Conservation (phyloP, 2,113 vertebrate species). For the Tapirus terrestris region DNA sequence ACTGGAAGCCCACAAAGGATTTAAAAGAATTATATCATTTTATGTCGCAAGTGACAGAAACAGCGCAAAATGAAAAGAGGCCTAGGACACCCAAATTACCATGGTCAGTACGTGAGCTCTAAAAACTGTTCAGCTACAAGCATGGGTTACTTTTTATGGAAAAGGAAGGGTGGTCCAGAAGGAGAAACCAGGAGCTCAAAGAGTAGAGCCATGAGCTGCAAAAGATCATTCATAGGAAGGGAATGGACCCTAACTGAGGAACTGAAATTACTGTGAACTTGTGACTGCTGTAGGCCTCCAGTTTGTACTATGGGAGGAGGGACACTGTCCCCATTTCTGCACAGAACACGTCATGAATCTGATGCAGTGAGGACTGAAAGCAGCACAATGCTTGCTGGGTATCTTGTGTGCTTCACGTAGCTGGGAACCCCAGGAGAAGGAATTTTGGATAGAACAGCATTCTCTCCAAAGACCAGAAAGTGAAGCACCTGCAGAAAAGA, state of each 20-base stretch:
- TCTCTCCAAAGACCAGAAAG: neutral
- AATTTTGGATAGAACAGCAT: neutral
- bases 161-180: neutral
- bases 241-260: neutral
- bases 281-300: neutral
- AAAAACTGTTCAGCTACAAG: neutral
- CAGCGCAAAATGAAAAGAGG: neutral
- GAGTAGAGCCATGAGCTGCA: neutral
- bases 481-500: neutral
- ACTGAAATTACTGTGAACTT: neutral
- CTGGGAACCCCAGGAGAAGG: neutral
- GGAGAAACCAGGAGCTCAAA: neutral
- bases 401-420: neutral
- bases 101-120: neutral
- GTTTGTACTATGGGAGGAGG: neutral
- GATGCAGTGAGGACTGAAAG: neutral
- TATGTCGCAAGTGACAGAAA: neutral
- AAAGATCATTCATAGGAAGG: neutral
- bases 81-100: neutral
- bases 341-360: neutral
- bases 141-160: neutral
- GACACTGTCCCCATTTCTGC: neutral
- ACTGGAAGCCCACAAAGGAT: neutral
- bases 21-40: neutral
- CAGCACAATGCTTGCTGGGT: neutral